These are phyloP conservation scores for Eudasyphora cyanicolor DNA, from an alignment of 2,888 invertebrate genomes.

Conservation along the genomic window DNA sequence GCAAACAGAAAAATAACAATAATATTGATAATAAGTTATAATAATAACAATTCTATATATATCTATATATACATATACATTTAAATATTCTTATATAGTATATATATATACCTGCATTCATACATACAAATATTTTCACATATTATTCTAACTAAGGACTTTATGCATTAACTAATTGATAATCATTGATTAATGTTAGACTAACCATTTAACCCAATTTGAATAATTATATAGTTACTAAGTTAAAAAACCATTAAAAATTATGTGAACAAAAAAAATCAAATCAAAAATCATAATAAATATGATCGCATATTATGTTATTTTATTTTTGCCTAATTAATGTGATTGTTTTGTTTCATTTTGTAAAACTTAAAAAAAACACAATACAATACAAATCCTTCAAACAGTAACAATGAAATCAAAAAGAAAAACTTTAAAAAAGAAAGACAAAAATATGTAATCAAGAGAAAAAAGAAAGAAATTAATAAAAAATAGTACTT, in stretches of 20 bases:
- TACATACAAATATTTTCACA: constrained; percentile 15
- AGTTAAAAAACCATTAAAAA: too few species aligned
- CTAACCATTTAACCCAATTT: constrained; percentile 17
- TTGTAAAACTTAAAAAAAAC: constrained; percentile 46
- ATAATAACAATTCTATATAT: background rate
- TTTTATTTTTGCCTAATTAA: constrained; percentile 57
- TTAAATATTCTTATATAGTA: constrained; percentile 5
- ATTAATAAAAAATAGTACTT: constrained; percentile 28
- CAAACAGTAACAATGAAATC: constrained; percentile 26
- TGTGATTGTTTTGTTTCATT: constrained; percentile 59
- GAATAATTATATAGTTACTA: background rate
- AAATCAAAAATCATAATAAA: background rate
- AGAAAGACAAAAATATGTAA: constrained; percentile 24
- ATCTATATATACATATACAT: background rate
- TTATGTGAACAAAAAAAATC: background rate
- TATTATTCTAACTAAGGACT: constrained; percentile 28
- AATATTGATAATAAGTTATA: constrained; percentile 9
- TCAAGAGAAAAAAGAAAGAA: constrained; percentile 24
- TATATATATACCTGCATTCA: constrained; percentile 18
- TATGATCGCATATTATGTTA: background rate
- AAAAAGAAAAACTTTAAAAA: too few species aligned
- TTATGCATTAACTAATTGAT: constrained; percentile 43
- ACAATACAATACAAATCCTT: constrained; percentile 21
- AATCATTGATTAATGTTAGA: constrained; percentile 41
- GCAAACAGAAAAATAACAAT: constrained; percentile 11